These are phyloP conservation scores for Empidonax alnorum DNA, from an alignment of 2,113 vertebrate genomes.

Conservation along the genomic window DNA sequence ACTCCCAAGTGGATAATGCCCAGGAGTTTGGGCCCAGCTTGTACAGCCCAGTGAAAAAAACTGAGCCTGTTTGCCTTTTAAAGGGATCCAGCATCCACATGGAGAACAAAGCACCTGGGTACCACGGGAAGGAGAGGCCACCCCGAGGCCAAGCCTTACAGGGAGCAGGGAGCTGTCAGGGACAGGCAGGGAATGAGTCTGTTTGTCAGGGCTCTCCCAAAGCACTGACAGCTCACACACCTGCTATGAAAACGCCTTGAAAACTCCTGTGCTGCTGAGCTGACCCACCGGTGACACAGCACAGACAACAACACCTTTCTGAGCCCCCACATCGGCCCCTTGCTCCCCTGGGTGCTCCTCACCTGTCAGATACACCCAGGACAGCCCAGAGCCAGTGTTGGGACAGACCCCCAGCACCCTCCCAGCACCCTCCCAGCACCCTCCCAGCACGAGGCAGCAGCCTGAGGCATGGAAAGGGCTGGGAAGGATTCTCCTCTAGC, in stretches of 20 bases:
- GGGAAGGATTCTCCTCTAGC: background rate
- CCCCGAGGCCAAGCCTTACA: background rate
- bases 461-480: background rate
- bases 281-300: accelerated
- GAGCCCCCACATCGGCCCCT: background rate
- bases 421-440: background rate
- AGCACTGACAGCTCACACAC: background rate
- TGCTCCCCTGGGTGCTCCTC: accelerated
- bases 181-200: accelerated
- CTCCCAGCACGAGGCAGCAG: accelerated
- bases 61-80: background rate
- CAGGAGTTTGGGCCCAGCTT: background rate
- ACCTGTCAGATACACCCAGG: background rate
- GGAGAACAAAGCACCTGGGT: background rate
- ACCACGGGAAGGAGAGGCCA: background rate
- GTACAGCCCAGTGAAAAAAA: background rate
- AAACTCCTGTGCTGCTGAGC: background rate
- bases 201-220: background rate
- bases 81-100: background rate
- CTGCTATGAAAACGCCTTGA: accelerated
- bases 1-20: accelerated
- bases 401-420: background rate
- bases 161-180: background rate
- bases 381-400: background rate
- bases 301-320: background rate